These are phyloP conservation scores for Mimachlamys varia DNA, from an alignment of 2,888 invertebrate species.

Conservation along the genomic window DNA sequence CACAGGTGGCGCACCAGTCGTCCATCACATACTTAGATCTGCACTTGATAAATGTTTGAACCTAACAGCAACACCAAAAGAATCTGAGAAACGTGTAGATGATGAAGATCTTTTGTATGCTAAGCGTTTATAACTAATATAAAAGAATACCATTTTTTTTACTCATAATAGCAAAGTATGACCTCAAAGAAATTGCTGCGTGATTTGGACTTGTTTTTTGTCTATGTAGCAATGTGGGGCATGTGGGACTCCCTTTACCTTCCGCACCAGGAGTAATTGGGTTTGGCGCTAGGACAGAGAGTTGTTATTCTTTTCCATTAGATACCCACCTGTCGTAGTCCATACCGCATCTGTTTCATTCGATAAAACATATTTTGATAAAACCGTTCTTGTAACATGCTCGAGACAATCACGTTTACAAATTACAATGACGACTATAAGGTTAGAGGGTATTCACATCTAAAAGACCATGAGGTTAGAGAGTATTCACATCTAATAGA, in stretches of 20 bases:
- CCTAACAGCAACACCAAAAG: slow-evolving; percentile 13
- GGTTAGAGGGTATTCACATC: no score
- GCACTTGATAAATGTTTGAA: slow-evolving; percentile 36
- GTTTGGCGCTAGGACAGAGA: not conserved
- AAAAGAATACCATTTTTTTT: slow-evolving; percentile 28
- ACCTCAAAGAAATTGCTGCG: slow-evolving; percentile 5
- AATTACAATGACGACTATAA: no score
- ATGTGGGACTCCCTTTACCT: not conserved
- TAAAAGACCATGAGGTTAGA: no score
- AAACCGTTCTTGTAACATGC: not conserved
- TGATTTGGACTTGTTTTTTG: not conserved
- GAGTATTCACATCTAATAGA: no score
- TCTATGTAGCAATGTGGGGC: not conserved
- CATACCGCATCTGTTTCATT: not conserved
- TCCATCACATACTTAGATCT: slow-evolving; percentile 33
- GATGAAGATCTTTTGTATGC: slow-evolving; percentile 21
- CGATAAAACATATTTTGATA: no score
- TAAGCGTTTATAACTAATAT: not conserved
- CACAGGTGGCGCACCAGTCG: slow-evolving; percentile 34
- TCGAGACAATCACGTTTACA: no score
- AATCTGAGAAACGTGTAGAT: slow-evolving; percentile 27
- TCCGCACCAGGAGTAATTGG: not conserved
- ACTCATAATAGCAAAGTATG: not conserved
- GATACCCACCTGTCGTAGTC: not conserved
- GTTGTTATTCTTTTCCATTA: not conserved